Conservation (phyloP, 2,888 invertebrate genomes). For the Diaphora mendica region DNA sequence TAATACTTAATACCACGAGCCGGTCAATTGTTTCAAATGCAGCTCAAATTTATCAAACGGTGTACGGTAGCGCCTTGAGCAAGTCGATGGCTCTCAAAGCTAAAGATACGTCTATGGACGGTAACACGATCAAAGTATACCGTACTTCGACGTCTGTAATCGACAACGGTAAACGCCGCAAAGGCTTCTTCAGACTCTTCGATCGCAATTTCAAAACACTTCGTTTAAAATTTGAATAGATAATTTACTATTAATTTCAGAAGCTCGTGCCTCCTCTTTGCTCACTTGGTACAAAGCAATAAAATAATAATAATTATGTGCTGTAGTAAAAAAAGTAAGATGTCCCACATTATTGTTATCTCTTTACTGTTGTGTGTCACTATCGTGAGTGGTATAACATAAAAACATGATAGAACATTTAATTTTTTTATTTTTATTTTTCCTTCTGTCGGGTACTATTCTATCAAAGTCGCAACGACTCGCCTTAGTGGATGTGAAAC, state of each 20-base stretch:
- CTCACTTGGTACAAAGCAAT: too few relatives aligned
- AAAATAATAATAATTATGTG: too few relatives aligned
- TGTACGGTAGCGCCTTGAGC: slow-evolving; percentile 56
- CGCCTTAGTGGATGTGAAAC: slow-evolving; percentile 61
- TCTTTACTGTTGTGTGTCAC: too few relatives aligned
- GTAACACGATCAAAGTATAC: slow-evolving; percentile 71
- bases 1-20: slow-evolving; percentile 9
- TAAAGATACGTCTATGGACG: slow-evolving; percentile 59
- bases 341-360: too few relatives aligned
- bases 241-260: neutral
- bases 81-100: slow-evolving; percentile 62
- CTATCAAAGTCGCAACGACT: slow-evolving; percentile 31
- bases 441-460: slow-evolving; percentile 14
- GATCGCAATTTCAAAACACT: neutral
- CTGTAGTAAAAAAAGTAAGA: too few relatives aligned
- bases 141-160: slow-evolving; percentile 61
- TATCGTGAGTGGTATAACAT: too few relatives aligned
- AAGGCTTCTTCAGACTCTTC: slow-evolving; percentile 13
- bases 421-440: neutral
- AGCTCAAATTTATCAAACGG: slow-evolving; percentile 59
- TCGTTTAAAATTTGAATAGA: neutral
- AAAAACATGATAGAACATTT: neutral
- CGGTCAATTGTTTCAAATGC: slow-evolving; percentile 43
- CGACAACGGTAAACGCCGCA: slow-evolving; percentile 54
- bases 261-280: neutral